A percentile compares a stretch with the other conserved stretches of the same genome.
phyloP scores from a whole-genome alignment of 2,113 vertebrate genomes.

The Notothenia rossii region DNA sequence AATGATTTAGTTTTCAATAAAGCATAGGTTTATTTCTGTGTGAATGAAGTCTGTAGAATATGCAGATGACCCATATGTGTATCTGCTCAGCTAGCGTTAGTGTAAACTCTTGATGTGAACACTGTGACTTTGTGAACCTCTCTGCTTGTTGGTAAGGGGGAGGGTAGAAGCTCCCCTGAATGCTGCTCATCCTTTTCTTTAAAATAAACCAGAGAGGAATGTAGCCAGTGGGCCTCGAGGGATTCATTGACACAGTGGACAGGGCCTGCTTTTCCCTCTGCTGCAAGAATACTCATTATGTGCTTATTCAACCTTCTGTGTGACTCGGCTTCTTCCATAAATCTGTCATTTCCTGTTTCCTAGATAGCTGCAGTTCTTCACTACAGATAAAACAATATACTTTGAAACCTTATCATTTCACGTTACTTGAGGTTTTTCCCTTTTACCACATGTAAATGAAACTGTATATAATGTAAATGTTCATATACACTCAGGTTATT shows the following conservation, averaged over 20 bases:
- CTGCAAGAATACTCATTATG: conserved; percentile 33
- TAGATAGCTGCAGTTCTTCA: neutral
- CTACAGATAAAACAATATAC: neutral
- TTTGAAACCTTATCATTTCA: neutral
- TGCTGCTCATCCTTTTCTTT: conserved; percentile 78
- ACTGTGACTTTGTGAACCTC: conserved; percentile 59
- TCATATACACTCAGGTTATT: neutral
- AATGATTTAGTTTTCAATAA: neutral
- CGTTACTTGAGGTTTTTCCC: neutral
- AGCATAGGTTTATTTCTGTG: conserved; percentile 1
- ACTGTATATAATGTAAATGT: neutral
- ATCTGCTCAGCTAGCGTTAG: conserved; percentile 63
- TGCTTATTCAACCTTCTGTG: conserved; percentile 31
- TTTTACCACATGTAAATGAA: neutral
- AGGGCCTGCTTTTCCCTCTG: conserved; percentile 33
- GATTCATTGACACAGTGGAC: conserved; percentile 61
- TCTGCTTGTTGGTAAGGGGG: conserved; percentile 50
- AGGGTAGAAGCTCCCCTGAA: conserved; percentile 42
- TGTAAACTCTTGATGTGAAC: conserved; percentile 52
- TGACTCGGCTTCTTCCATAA: conserved; percentile 9
- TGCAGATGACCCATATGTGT: conserved; percentile 24
- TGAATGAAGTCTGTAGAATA: conserved; percentile 19
- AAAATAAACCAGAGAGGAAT: conserved; percentile 83
- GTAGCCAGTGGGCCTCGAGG: conserved; percentile 58
- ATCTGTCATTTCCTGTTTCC: conserved; percentile 9